Evolutionary conservation across 2,113 vertebrate species (phyloP).

Genomic region (Oriolus oriolus): DNA sequence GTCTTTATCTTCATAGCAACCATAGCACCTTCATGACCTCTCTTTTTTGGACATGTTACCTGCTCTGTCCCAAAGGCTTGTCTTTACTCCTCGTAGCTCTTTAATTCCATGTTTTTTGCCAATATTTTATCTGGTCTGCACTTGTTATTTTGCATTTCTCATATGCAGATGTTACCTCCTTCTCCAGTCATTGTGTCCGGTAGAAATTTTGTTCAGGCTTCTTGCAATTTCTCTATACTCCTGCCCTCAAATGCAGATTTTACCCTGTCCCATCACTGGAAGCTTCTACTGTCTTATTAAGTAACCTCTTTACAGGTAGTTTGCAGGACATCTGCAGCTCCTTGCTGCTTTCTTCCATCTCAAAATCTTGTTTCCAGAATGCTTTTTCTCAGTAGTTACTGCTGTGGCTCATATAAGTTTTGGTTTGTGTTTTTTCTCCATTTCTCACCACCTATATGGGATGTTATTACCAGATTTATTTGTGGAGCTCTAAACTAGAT

Average conservation of each 20-base stretch:
- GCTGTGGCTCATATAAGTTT: neutral
- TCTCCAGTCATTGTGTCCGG: neutral
- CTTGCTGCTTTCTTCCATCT: neutral
- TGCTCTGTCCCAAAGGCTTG: neutral
- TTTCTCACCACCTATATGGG: neutral
- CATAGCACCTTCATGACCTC: accelerated
- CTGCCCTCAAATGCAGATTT: neutral
- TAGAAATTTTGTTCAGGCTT: neutral
- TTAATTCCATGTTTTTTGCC: neutral
- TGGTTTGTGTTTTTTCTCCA: neutral
- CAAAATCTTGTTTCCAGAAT: neutral
- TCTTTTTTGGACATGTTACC: neutral
- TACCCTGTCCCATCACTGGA: neutral
- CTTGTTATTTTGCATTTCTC: neutral
- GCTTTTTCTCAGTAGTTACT: neutral
- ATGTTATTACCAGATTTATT: neutral
- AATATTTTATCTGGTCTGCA: neutral
- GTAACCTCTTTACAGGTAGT: neutral
- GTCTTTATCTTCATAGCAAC: neutral
- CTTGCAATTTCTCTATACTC: neutral
- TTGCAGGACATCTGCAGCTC: neutral
- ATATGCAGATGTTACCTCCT: neutral
- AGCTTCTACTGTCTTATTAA: neutral
- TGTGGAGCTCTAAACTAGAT: neutral
- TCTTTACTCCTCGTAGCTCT: neutral